A percentile compares a stretch with the other conserved stretches of the same genome.
These are phyloP conservation scores for Antechinus flavipes DNA, from an alignment of 2,113 vertebrate genomes.

Conservation along the genomic window DNA sequence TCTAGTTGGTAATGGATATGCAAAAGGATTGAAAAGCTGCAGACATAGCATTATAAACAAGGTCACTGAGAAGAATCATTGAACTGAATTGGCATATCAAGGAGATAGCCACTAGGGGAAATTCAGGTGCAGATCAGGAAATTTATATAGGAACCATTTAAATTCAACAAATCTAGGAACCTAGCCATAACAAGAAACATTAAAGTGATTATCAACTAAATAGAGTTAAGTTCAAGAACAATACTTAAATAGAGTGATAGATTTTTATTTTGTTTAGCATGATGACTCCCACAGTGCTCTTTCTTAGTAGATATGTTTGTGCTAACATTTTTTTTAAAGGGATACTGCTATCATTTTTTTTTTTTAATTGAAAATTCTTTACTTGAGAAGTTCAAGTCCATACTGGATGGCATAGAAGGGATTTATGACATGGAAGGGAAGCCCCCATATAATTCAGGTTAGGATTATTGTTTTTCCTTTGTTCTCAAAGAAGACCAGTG, in stretches of 20 bases:
- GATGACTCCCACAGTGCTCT: neutral
- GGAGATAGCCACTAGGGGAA: neutral
- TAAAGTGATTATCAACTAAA: neutral
- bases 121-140: neutral
- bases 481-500: too few relatives aligned
- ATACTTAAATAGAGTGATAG: neutral
- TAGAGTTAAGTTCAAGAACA: neutral
- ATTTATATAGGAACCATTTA: neutral
- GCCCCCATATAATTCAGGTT: neutral
- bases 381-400: neutral
- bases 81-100: neutral
- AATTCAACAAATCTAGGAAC: neutral
- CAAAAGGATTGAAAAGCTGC: neutral
- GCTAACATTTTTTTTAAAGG: neutral
- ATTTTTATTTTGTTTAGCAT: neutral
- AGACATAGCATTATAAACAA: neutral
- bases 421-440: neutral
- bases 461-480: neutral
- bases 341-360: neutral
- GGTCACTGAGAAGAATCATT: neutral
- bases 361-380: neutral
- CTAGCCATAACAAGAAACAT: neutral
- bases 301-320: neutral
- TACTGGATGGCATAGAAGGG: neutral
- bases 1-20: neutral